These are phyloP conservation scores for Amblyopsis rosae DNA, from an alignment of 2,113 vertebrate genomes.

Conservation along the genomic window DNA sequence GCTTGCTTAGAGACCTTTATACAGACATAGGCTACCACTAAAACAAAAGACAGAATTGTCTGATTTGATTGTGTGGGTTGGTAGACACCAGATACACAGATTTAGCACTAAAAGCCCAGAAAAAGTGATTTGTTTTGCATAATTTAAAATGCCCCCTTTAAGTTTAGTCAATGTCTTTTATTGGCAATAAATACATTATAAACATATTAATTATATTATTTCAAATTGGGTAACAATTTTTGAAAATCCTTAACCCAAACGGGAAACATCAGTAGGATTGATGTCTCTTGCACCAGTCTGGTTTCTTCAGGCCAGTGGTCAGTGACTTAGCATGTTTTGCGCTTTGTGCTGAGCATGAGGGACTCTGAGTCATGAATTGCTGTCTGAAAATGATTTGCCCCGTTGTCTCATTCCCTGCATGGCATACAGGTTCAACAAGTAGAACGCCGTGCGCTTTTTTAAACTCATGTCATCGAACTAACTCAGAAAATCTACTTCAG, in stretches of 20 bases:
- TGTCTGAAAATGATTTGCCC: constrained; percentile 6
- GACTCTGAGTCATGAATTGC: constrained; percentile 9
- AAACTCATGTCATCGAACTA: neutral
- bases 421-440: neutral
- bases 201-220: neutral
- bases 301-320: neutral
- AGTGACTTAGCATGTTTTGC: neutral
- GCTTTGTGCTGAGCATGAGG: neutral
- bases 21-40: too few species aligned
- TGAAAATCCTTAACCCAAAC: too few species aligned
- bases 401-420: constrained; percentile 5
- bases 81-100: too few species aligned
- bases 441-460: neutral
- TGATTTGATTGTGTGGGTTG: too few species aligned
- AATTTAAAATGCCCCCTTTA: too few species aligned
- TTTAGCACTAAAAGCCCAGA: too few species aligned
- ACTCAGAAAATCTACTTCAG: neutral
- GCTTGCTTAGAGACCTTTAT: too few species aligned
- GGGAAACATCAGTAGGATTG: neutral
- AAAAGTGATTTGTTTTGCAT: too few species aligned
- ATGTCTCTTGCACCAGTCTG: neutral
- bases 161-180: too few species aligned
- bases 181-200: too few species aligned
- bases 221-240: neutral
- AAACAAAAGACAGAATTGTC: too few species aligned